Base-by-base conservation (phyloP, 2,113 vertebrate genomes). In the Poeciliopsis turrubarensis region DNA sequence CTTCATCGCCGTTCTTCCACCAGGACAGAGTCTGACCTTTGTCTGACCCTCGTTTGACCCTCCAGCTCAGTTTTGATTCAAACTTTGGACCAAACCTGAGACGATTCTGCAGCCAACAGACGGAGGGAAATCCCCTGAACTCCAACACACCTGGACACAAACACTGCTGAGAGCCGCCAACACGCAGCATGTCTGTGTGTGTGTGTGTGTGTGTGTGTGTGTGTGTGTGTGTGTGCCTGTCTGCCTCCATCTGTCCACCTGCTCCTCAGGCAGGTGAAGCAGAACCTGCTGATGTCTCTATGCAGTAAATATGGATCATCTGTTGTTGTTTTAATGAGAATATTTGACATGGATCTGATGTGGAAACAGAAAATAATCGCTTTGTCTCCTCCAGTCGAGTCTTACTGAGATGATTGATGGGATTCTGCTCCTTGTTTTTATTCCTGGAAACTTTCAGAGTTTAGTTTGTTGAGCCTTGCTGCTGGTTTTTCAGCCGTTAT, bases 161-260 rank as follows among this genome's bases (percentile, higher is more conserved):
- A 60, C 68, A 27, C 67, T 29, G 64, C 30, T 1, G 29, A 62
- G 29, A 62, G 27, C 60, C 61, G 29, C 17, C 29, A 22, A 31
- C 61, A 31, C 11, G 1, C 44, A 34, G 34, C 8, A 15, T 63
- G 61, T 44, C 68, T 78, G 31, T 54, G 14, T 51, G 76, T 60
- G 37, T 44, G 71, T 78, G 39, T 54, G 14, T 51, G 73, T 60
- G 37, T 65, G 79, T 78, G 77, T 78, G 82, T 83, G 78, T 81
- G 31, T 68, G 39, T 39, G 41, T 14, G 41, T 47, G 68, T 78
- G 39, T 39, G 11, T 51, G 79, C 51, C 26, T 71, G 76, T 78
- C 70, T 62, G 80, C 80, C 85, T 81, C 83, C 86, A 88, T 88
- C 86, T 87, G 85, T 85, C 83, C 37, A 1, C 70, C 78, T 77